Base-by-base conservation (phyloP, 1,140 invertebrate genomes). In the Stegodyphus dumicola region DNA sequence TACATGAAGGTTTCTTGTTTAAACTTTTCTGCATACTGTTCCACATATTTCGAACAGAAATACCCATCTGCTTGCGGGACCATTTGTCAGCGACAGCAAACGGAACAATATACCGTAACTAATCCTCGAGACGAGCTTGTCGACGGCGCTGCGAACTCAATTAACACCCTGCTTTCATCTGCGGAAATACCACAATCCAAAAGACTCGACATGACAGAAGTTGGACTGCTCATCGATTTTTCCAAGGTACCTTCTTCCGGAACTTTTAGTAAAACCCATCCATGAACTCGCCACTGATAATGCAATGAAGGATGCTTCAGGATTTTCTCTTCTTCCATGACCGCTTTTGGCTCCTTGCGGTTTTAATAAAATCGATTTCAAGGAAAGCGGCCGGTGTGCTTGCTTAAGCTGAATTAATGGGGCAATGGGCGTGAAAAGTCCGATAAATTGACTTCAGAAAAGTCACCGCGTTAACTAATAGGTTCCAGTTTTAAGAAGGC, bases 351-450 rank as follows among this genome's bases (percentile, higher is more conserved):
- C 65, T 49, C 60, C 60, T 78, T 69, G 77, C 54, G 77, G 65
- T 78, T 78, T 65, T 78, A 78, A 70, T 79, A 79, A 60, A 67
- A 79, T 71, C 67, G 67, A 79, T 79, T 70, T 67, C 9, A 52
- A 53, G 17, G 52, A 67, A 78, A 52, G 65, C 49, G 53, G 18
- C 33, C 60, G 54, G 11, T n/a, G 13, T 49, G 74, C 74, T 76
- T 76, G 54, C 77, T 54, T 69, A 78, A 78, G 77, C 67, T n/a
- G 67, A 71, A 70, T 79, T 79, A 79, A 79, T 79, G 77, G n/a
- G 13, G 77, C 77, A 71, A 56, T 71, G 52, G 66, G 77, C 67
- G 77, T 79, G 66, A 79, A 79, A 79, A 79, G 49, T 18, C 51
- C 77, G 77, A 78, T 78, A 78, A 78, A 78, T 53, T 78, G 65